Conservation (phyloP, 2,113 vertebrate species). For the Channa argus region DNA sequence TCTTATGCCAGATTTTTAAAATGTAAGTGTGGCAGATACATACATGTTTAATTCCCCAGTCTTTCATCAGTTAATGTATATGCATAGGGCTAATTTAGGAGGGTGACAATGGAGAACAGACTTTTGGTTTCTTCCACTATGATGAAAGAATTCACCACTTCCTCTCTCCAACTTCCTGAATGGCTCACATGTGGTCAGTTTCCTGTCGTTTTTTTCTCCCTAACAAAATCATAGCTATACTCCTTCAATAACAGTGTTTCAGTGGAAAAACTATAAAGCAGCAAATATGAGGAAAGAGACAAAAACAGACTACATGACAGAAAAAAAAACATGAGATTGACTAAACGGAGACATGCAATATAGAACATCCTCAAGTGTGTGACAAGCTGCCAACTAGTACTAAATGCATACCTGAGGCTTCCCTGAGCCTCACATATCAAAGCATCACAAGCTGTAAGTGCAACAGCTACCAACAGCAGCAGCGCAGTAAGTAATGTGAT, state of each 20-base stretch:
- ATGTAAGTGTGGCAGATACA: constrained; percentile 3
- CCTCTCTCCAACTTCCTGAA: constrained; percentile 80
- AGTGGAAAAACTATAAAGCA: background rate
- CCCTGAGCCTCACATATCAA: constrained; percentile 39
- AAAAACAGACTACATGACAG: background rate
- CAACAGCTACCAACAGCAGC: background rate
- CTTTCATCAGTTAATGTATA: background rate
- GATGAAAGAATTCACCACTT: constrained; percentile 74
- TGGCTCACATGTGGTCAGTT: constrained; percentile 70
- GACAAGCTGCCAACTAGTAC: constrained; percentile 19
- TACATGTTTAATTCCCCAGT: constrained; percentile 16
- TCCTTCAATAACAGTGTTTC: background rate
- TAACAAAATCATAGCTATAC: constrained; percentile 10
- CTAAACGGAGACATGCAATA: background rate
- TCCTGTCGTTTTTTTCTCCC: constrained; percentile 67
- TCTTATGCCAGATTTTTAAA: too few species aligned
- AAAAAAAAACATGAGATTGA: background rate
- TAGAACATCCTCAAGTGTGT: constrained; percentile 6
- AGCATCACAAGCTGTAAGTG: constrained; percentile 31
- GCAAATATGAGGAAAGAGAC: background rate
- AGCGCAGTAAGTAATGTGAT: constrained; percentile 8
- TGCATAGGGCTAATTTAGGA: constrained; percentile 35
- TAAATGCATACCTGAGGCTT: constrained; percentile 31
- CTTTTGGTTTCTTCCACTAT: constrained; percentile 47
- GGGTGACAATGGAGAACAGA: constrained; percentile 41